Conservation (phyloP, 2,797 vertebrate genomes). For the Salarias fasciatus region DNA sequence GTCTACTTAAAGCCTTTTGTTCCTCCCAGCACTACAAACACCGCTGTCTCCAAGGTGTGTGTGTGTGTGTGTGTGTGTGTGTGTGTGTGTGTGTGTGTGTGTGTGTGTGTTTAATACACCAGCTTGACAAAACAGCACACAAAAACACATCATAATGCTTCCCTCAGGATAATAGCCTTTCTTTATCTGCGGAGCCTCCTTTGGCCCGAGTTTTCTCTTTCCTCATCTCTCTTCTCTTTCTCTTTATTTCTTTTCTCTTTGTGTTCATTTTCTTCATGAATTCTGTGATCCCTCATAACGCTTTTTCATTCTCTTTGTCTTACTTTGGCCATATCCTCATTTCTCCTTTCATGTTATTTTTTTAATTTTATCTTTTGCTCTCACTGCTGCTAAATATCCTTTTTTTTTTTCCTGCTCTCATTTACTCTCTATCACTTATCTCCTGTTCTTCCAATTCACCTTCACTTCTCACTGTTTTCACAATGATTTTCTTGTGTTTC, state of each 20-base stretch:
- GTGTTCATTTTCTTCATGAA: conserved; percentile 46
- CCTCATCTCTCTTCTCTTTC: conserved; percentile 10
- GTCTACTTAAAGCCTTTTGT: conserved; percentile 75
- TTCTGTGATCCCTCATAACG: conserved; percentile 48
- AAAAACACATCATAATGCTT: conserved; percentile 62
- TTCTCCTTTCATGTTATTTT: conserved; percentile 31
- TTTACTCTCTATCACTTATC: conserved; percentile 28
- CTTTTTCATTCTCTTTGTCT: conserved; percentile 44
- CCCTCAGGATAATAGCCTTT: conserved; percentile 69
- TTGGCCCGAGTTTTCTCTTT: conserved; percentile 5
- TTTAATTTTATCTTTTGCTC: conserved; percentile 21
- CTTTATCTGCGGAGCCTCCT: conserved; percentile 57
- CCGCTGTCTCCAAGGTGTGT: conserved; percentile 53
- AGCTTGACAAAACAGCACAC: conserved; percentile 58
- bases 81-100: conserved; percentile 42
- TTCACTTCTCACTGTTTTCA: conserved; percentile 37
- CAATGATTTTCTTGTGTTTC: conserved; percentile 32
- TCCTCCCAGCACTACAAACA: conserved; percentile 62
- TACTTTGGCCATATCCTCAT: conserved; percentile 40
- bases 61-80: conserved; percentile 25
- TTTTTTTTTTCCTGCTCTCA: conserved; percentile 32
- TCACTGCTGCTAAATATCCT: conserved; percentile 21
- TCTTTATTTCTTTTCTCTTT: conserved; percentile 1
- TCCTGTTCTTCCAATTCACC: conserved; percentile 33
- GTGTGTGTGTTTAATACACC: conserved; percentile 39